Evolutionary conservation across 2,797 vertebrate genomes (phyloP).

Genomic region (Sternotherus odoratus): DNA sequence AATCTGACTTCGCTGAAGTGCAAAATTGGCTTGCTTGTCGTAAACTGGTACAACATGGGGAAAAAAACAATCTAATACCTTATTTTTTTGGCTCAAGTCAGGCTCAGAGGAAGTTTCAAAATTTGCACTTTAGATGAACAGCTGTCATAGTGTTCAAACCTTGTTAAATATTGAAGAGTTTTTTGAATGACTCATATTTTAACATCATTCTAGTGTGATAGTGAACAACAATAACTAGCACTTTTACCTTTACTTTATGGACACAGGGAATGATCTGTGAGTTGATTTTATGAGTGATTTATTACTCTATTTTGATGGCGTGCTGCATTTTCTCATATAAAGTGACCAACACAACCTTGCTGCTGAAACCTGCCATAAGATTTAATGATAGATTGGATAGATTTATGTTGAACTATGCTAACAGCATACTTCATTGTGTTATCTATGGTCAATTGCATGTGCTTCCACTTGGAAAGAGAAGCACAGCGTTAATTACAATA

Average conservation of each 20-base stretch:
- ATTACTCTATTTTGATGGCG: background rate
- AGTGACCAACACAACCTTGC: slow-evolving; percentile 2
- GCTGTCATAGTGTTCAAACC: slow-evolving; percentile 65
- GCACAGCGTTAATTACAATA: background rate
- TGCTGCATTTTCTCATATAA: background rate
- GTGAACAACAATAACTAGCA: slow-evolving; percentile 33
- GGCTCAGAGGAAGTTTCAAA: slow-evolving; percentile 67
- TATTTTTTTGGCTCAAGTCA: slow-evolving; percentile 68
- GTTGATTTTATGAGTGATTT: slow-evolving; percentile 9
- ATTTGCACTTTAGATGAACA: slow-evolving; percentile 65
- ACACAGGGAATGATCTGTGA: background rate
- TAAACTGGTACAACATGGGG: slow-evolving; percentile 73
- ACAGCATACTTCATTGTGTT: slow-evolving; percentile 25
- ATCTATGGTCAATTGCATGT: slow-evolving; percentile 23
- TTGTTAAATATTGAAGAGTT: slow-evolving; percentile 68
- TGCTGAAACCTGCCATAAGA: background rate
- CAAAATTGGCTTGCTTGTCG: slow-evolving; percentile 80
- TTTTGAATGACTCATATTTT: slow-evolving; percentile 36
- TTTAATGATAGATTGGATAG: slow-evolving; percentile 13
- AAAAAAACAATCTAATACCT: slow-evolving; percentile 72
- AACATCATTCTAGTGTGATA: slow-evolving; percentile 33
- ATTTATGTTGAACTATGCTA: slow-evolving; percentile 35
- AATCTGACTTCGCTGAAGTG: slow-evolving; percentile 78
- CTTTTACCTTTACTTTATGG: slow-evolving; percentile 40
- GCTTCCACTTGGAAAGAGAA: slow-evolving; percentile 27